These are phyloP conservation scores for Melanotus villosus DNA, from an alignment of 2,888 invertebrate genomes.

Conservation along the genomic window DNA sequence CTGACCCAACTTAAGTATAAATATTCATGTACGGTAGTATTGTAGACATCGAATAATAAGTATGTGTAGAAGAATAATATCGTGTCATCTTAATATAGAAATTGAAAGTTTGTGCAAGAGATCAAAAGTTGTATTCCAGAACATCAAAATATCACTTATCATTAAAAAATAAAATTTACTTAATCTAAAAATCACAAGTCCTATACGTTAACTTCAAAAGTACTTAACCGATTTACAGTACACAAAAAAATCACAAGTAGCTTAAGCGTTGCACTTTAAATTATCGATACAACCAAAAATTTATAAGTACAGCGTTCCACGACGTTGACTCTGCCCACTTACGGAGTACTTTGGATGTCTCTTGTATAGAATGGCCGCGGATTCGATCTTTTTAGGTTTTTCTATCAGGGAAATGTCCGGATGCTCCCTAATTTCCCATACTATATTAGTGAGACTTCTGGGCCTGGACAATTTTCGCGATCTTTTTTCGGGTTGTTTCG, in stretches of 20 bases:
- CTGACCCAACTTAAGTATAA: not conserved
- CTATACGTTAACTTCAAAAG: constrained; percentile 27
- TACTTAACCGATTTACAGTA: constrained; percentile 37
- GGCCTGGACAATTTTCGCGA: constrained; percentile 87
- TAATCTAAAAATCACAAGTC: constrained; percentile 46
- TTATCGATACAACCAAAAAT: constrained; percentile 34
- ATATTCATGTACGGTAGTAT: not conserved
- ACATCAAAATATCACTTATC: constrained; percentile 44
- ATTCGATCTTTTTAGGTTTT: constrained; percentile 63
- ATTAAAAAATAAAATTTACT: constrained; percentile 41
- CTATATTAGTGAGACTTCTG: constrained; percentile 88
- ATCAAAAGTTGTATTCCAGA: constrained; percentile 40
- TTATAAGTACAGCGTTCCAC: constrained; percentile 55
- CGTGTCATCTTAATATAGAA: not conserved
- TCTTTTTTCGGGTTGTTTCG: constrained; percentile 87
- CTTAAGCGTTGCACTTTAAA: constrained; percentile 46
- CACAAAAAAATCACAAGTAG: constrained; percentile 52
- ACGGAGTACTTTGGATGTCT: constrained; percentile 70
- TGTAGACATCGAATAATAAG: not conserved
- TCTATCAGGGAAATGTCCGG: constrained; percentile 65
- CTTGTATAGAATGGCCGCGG: constrained; percentile 68
- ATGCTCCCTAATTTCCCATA: constrained; percentile 77
- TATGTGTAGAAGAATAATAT: not conserved
- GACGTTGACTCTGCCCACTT: constrained; percentile 52
- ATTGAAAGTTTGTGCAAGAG: constrained; percentile 32